These are phyloP conservation scores for Hedychridium roseum DNA, from an alignment of 2,888 invertebrate genomes.

Conservation along the genomic window DNA sequence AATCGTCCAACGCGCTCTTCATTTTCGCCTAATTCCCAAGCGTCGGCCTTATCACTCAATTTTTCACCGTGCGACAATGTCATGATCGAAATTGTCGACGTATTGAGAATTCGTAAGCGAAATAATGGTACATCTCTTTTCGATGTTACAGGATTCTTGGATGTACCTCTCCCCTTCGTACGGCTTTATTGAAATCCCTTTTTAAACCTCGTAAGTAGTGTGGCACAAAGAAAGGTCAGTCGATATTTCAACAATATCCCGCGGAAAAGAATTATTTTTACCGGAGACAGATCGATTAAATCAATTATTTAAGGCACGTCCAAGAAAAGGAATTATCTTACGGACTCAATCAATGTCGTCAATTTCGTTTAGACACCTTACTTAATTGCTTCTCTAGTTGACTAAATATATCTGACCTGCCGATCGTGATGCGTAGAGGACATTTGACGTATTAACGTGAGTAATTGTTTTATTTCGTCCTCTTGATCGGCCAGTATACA, in stretches of 20 bases:
- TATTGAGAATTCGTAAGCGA: too few species aligned
- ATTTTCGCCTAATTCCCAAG: constrained; percentile 31
- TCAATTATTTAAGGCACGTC: background rate
- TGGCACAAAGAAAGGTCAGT: background rate
- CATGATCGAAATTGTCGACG: too few species aligned
- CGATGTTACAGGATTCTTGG: too few species aligned
- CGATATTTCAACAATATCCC: background rate
- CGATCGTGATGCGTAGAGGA: constrained; percentile 29
- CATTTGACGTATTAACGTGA: constrained; percentile 35
- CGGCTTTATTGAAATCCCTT: too few species aligned
- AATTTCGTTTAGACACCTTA: background rate
- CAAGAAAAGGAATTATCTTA: background rate
- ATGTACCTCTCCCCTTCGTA: too few species aligned
- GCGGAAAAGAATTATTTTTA: background rate
- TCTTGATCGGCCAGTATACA: constrained; percentile 44
- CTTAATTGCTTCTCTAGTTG: background rate
- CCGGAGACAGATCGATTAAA: background rate
- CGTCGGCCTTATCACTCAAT: background rate
- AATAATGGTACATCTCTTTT: too few species aligned
- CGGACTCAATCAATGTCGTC: background rate
- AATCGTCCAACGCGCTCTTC: constrained; percentile 26
- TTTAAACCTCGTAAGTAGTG: too few species aligned
- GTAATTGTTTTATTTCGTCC: constrained; percentile 46
- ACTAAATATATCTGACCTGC: constrained; percentile 30
- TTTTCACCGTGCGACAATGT: background rate